Evolutionary conservation across 2,113 vertebrate species (phyloP).

Genomic region (Pachypanchax playfairii): DNA sequence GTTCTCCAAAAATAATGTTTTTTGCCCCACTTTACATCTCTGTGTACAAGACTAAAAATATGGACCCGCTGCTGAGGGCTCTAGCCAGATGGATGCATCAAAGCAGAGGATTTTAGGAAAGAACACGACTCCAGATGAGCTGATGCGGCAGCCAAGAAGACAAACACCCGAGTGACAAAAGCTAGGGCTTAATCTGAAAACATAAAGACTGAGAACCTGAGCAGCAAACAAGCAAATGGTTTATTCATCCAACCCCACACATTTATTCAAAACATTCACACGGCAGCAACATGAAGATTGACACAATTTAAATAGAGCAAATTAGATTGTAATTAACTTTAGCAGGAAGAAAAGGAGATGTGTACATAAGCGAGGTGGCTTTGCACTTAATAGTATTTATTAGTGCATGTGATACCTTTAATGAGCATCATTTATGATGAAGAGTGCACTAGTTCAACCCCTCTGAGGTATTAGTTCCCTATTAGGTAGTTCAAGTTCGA

Average conservation of each 20-base stretch:
- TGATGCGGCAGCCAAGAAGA: constrained; percentile 27
- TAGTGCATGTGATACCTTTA: constrained; percentile 40
- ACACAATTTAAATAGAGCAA: constrained; percentile 53
- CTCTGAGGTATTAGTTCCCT: constrained; percentile 21
- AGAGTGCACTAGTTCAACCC: constrained; percentile 28
- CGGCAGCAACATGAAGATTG: constrained; percentile 30
- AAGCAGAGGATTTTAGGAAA: constrained; percentile 39
- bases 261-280: constrained; percentile 17
- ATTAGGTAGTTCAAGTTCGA: constrained; percentile 23
- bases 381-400: constrained; percentile 31
- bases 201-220: constrained; percentile 6
- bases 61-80: constrained; percentile 30
- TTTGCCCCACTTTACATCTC: constrained; percentile 12
- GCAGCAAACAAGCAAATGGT: constrained; percentile 20
- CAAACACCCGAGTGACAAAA: constrained; percentile 32
- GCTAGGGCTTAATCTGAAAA: constrained; percentile 26
- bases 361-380: constrained; percentile 49
- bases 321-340: constrained; percentile 47
- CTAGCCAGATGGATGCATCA: constrained; percentile 47
- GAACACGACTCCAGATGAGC: constrained; percentile 35
- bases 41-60: constrained; percentile 33
- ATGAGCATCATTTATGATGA: constrained; percentile 22
- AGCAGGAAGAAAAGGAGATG: constrained; percentile 21
- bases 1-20: constrained; percentile 25
- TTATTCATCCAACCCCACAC: constrained; percentile 52